phyloP scores from a whole-genome alignment of 1,140 invertebrate genomes.

The Euura saliciscinereae region DNA sequence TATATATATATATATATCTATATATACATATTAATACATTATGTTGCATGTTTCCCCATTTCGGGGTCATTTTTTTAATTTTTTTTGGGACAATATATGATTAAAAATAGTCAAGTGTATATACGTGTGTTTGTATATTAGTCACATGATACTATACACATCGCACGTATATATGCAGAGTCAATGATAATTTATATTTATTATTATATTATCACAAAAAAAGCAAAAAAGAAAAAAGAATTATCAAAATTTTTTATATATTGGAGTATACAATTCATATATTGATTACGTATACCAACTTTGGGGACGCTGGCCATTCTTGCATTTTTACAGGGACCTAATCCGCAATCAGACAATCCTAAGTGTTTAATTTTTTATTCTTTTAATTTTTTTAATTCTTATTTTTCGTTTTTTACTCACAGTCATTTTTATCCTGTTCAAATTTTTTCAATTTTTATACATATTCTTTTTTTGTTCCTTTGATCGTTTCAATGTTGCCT shows the following conservation, averaged over 20 bases:
- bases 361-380: conserved; percentile 54
- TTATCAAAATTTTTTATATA: conserved; percentile 13
- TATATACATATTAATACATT: conserved; percentile 36
- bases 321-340: conserved; percentile 62
- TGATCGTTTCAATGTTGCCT: conserved; percentile 61
- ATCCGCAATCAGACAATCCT: conserved; percentile 62
- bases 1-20: conserved; percentile 41
- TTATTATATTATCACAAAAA: no score
- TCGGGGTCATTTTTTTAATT: conserved; percentile 30
- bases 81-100: conserved; percentile 44
- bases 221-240: background rate
- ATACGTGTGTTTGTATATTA: conserved; percentile 21
- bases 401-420: conserved; percentile 36
- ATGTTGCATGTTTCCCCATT: conserved; percentile 57
- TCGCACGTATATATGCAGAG: no score
- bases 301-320: conserved; percentile 61
- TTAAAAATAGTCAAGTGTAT: conserved; percentile 22
- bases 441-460: conserved; percentile 32
- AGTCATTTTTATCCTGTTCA: conserved; percentile 31
- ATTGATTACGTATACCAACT: conserved; percentile 55
- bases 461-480: conserved; percentile 49
- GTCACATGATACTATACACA: background rate
- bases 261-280: background rate
- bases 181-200: no score
- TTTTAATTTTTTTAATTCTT: no score